Evolutionary conservation across 2,797 vertebrate species (phyloP).

Genomic region (Pangasius djambal): DNA sequence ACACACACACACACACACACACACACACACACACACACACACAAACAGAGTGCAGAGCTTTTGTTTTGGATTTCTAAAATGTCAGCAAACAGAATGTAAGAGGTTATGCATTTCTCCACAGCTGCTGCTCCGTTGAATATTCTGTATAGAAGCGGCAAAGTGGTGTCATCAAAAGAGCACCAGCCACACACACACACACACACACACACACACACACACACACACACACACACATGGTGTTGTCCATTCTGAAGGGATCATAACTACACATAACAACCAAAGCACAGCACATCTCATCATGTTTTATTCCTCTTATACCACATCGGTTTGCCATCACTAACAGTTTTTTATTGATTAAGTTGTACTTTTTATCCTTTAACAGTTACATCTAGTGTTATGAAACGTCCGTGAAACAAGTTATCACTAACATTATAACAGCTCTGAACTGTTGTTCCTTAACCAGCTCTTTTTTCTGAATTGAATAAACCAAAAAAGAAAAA

Average conservation of each 20-base stretch:
- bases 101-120: not conserved
- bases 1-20: constrained; percentile 2
- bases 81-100: not conserved
- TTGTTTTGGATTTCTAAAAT: not conserved
- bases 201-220: constrained; percentile 6
- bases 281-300: not conserved
- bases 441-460: not conserved
- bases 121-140: not conserved
- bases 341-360: too few relatives aligned
- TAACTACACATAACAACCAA: not conserved
- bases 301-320: too few relatives aligned
- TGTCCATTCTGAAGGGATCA: not conserved
- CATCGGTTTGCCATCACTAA: too few relatives aligned
- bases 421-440: not conserved
- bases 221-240: not conserved
- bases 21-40: not conserved
- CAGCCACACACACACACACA: not conserved
- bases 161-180: not conserved
- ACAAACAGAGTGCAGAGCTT: not conserved
- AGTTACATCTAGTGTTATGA: not conserved
- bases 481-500: not conserved
- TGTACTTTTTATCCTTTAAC: not conserved
- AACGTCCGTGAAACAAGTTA: not conserved
- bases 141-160: not conserved
- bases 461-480: not conserved